phyloP scores from a whole-genome alignment of 2,113 vertebrate species.

The Vimba vimba region DNA sequence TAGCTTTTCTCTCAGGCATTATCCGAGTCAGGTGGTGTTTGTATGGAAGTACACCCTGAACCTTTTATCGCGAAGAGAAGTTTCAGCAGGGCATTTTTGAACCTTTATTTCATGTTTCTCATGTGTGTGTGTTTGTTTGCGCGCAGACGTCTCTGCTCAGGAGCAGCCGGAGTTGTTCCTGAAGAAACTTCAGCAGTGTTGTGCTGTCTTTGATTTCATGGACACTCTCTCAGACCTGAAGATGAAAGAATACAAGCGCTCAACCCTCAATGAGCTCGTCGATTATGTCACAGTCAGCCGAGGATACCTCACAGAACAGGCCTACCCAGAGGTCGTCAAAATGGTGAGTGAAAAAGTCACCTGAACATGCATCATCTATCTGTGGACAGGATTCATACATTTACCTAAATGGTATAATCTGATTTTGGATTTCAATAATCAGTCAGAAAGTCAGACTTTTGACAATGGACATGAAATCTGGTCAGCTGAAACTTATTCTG shows the following conservation, averaged over 20 bases:
- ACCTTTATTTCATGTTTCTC: not conserved
- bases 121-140: slow-evolving; percentile 64
- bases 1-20: not conserved
- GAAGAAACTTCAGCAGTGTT: slow-evolving; percentile 99
- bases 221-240: slow-evolving; percentile 99
- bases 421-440: not conserved
- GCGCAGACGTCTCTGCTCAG: slow-evolving; percentile 92
- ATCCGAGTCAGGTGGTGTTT: not conserved
- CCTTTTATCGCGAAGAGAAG: not conserved
- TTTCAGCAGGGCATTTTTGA: not conserved
- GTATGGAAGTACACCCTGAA: slow-evolving; percentile 10
- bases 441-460: not conserved
- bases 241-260: slow-evolving; percentile 99
- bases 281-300: slow-evolving; percentile 99
- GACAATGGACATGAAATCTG: no score
- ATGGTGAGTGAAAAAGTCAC: slow-evolving; percentile 84
- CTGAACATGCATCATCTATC: not conserved
- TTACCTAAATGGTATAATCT: not conserved
- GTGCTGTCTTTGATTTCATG: slow-evolving; percentile 99
- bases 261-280: slow-evolving; percentile 99
- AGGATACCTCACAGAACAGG: slow-evolving; percentile 98
- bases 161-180: slow-evolving; percentile 99
- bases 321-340: slow-evolving; percentile 99
- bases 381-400: not conserved
- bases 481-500: no score